Evolutionary conservation across 2,113 vertebrate genomes (phyloP), one percentile per base, ranked within the genome.

Genomic region (Podiceps cristatus): DNA sequence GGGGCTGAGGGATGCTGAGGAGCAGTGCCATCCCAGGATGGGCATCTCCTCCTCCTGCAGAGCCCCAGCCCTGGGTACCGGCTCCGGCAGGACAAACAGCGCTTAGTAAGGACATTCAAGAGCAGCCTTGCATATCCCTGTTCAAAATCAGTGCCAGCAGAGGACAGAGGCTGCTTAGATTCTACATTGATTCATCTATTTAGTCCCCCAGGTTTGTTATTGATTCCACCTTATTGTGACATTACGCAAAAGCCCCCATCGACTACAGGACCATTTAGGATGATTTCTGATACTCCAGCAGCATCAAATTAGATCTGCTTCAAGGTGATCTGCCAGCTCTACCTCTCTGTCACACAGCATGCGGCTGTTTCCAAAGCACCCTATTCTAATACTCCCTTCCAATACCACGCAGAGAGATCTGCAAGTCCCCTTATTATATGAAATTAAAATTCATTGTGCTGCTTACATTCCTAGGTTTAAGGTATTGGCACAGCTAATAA

Each of bases 371-470:
- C 72, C 56, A 77, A 77, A 88, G 67, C 62, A 49, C 47, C 33
- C 59, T 56, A 25, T 50, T 44, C 81, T 40, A 72, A 73, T n/a
- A 59, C 44, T 71, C 45, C 0, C 0, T 9, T 59, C 91, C 72
- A 82, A 89, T 31, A 50, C 29, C 15, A 0, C 15, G 7, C 0
- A 0, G 31, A 86, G 40, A 76, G 72, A 84, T 31, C 83, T 73
- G 60, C 55, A 29, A 37, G 49, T 75, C 66, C 79, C 2, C 7
- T 68, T 93, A 77, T 64, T n/a, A 69, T 10, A 58, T 14, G 23
- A 90, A 93, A 95, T 90, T 75, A 91, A 92, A 93, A 94, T 72
- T 75, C 66, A 58, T 84, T 73, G 40, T 71, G 58, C 24, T 62
- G 45, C 71, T 93, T 93, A 29, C 63, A 72, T 47, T 74, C 40